A percentile compares a stretch with the other conserved stretches of the same genome.
Evolutionary conservation across 1,140 invertebrate species (phyloP).

Genomic region (Pseudachorutes palmiensis): DNA sequence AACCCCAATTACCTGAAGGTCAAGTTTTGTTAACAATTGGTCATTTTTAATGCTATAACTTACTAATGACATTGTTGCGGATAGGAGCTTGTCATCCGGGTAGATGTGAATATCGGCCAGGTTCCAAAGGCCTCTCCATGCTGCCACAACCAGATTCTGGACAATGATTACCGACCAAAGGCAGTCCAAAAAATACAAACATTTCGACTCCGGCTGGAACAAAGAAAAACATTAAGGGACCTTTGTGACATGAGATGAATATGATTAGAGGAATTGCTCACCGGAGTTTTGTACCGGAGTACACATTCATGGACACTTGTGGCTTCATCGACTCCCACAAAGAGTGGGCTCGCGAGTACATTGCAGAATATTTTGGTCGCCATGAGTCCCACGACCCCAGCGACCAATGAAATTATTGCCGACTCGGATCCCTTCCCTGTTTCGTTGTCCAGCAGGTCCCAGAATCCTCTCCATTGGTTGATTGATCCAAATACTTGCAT

Average conservation of each 20-base stretch:
- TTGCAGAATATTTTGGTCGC: constrained; percentile 39
- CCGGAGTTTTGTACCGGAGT: constrained; percentile 29
- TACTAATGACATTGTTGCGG: constrained; percentile 68
- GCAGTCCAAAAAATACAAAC: constrained; percentile 67
- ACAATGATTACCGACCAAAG: constrained; percentile 73
- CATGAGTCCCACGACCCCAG: constrained; percentile 35
- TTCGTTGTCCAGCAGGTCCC: constrained; percentile 23
- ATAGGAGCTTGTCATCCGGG: constrained; percentile 52
- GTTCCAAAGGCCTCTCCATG: constrained; percentile 76
- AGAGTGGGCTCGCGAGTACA: constrained; percentile 42
- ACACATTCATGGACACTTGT: constrained; percentile 33
- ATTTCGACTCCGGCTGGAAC: constrained; percentile 18
- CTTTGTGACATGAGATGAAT: too few species aligned
- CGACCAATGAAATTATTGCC: constrained; percentile 22
- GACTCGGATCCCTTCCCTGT: constrained; percentile 22
- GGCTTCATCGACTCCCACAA: constrained; percentile 39
- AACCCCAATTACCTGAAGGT: constrained; percentile 62
- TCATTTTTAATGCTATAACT: neutral
- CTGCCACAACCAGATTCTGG: constrained; percentile 72
- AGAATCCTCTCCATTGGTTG: constrained; percentile 37
- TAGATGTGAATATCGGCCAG: constrained; percentile 68
- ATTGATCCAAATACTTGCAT: constrained; percentile 32
- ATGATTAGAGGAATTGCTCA: constrained; percentile 10
- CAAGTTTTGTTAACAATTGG: neutral
- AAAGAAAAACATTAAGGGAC: too few species aligned